These are phyloP conservation scores for Agriopis marginaria DNA, from an alignment of 2,888 invertebrate genomes.

Conservation along the genomic window DNA sequence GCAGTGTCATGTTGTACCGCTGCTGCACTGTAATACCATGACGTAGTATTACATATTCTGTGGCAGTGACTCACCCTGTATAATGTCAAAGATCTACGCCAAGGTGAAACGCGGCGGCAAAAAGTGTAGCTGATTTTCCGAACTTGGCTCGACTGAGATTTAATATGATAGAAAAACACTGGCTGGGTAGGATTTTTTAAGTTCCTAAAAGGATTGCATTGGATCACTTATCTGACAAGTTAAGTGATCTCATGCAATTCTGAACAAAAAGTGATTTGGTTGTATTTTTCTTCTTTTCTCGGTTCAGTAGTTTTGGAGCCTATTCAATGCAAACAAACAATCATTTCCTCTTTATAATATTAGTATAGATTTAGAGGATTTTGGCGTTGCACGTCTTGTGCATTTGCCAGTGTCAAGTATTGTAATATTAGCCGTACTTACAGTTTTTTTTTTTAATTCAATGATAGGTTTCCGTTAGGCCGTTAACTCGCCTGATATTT, in stretches of 20 bases:
- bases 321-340: too few relatives aligned
- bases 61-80: slow-evolving; percentile 51
- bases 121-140: slow-evolving; percentile 37
- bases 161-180: slow-evolving; percentile 25
- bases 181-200: slow-evolving; percentile 11
- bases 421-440: too few relatives aligned
- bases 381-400: too few relatives aligned
- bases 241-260: background rate
- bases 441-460: too few relatives aligned
- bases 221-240: slow-evolving; percentile 6
- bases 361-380: too few relatives aligned
- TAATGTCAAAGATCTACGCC: slow-evolving; percentile 57
- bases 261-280: background rate
- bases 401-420: too few relatives aligned
- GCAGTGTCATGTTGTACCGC: background rate
- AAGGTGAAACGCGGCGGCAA: slow-evolving; percentile 50
- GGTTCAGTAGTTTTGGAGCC: too few relatives aligned
- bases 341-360: too few relatives aligned
- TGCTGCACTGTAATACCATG: slow-evolving; percentile 30
- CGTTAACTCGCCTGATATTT: too few relatives aligned
- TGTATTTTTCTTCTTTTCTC: too few relatives aligned
- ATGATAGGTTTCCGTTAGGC: too few relatives aligned
- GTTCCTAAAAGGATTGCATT: slow-evolving; percentile 12
- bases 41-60: slow-evolving; percentile 3
- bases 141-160: slow-evolving; percentile 28